phyloP scores from a whole-genome alignment of 35 echinoderm and acorn worm species.

The Apostichopus japonicus region DNA sequence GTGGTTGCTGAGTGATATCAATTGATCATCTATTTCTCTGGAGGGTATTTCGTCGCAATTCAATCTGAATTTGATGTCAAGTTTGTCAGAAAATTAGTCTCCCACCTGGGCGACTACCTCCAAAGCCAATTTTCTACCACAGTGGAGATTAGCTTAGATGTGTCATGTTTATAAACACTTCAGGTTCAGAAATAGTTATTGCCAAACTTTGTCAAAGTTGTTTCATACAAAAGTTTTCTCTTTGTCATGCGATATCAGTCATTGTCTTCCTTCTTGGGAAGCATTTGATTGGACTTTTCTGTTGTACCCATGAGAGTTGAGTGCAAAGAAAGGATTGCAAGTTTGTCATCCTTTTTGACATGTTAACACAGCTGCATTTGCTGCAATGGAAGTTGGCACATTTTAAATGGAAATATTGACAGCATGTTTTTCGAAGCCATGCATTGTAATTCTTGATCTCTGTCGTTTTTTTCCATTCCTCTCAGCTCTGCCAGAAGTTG shows the following conservation, averaged over 20 bases:
- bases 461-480: not conserved
- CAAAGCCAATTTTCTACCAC: constrained; percentile 14
- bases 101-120: constrained; percentile 4
- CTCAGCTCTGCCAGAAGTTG: constrained; percentile 45
- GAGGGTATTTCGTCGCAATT: constrained; percentile 1
- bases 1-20: too few relatives aligned
- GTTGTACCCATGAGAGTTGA: too few relatives aligned
- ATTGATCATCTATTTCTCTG: not conserved
- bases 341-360: too few relatives aligned
- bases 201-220: too few relatives aligned
- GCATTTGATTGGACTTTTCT: too few relatives aligned
- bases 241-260: too few relatives aligned
- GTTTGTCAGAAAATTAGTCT: constrained; percentile 5
- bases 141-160: constrained; percentile 4
- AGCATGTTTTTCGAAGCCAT: too few relatives aligned
- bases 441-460: not conserved
- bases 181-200: not conserved
- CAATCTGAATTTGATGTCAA: constrained; percentile 15
- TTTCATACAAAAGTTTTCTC: too few relatives aligned
- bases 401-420: not conserved
- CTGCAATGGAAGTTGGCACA: too few relatives aligned
- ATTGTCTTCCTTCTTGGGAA: too few relatives aligned
- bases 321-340: too few relatives aligned
- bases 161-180: not conserved
- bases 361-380: too few relatives aligned